Base-by-base conservation (phyloP, 2,113 vertebrate genomes). In the Turnix velox region DNA sequence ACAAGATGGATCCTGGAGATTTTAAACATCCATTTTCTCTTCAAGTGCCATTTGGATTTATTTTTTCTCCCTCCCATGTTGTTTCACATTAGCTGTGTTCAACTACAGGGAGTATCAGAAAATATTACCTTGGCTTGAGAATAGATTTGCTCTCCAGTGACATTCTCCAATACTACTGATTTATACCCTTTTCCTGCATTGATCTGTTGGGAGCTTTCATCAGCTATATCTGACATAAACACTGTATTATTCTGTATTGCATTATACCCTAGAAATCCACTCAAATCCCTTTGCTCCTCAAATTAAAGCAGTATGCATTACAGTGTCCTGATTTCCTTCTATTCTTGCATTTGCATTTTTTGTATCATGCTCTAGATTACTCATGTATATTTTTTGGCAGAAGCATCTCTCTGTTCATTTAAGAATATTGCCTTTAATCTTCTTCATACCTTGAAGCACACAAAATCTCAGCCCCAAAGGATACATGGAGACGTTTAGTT, bases 251-350 rank as follows among this genome's bases (percentile, higher is more conserved):
- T 94, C 95, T 95, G 92, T 92, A 95, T 95, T 96, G 93, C 87
- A 90, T 86, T 96, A 96, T 96, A 96, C 95, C 93, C 92, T 94
- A 94, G 96, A 96, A 96, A 96, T 96, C 88, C 96, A 94, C 52
- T 94, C 91, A 96, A 96, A 96, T 96, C 92, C 95, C 94, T 93
- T 91, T 95, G 92, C 96, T 96, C 73, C 62, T 93, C 88, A 96
- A 95, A 95, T 96, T 95, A 95, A 96, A 96, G 92, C 91, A 95
- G 92, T 90, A 71, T 92, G 92, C 86, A 88, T 96, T 95, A 95
- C 88, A 94, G 96, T 96, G 94, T 72, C 96, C 96, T 96, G 94
- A 90, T 95, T 96, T 96, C 84, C 84, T 96, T 91, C 92, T 95
- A 86, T 92, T 94, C 94, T 75, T 88, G 84, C 68, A 92, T 96